These are phyloP conservation scores for Columba janthina DNA, from an alignment of 2,113 vertebrate genomes.

Conservation along the genomic window DNA sequence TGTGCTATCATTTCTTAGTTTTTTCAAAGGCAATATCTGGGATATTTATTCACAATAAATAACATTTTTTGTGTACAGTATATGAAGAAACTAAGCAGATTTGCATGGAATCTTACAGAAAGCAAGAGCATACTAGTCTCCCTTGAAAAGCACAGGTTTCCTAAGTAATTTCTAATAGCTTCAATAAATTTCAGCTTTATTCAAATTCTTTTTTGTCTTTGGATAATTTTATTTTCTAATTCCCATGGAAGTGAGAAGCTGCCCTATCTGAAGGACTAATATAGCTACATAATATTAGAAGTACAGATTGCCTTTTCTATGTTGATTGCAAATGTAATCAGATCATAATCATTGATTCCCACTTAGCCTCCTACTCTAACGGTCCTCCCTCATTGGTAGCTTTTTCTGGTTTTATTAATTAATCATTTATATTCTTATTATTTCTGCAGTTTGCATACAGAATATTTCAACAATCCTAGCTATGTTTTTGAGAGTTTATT, in stretches of 20 bases:
- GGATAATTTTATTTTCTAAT: neutral
- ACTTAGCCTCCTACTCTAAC: neutral
- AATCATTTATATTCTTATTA: neutral
- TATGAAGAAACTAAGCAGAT: neutral
- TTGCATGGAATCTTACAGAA: neutral
- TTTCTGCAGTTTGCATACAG: neutral
- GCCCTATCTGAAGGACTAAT: neutral
- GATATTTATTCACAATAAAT: neutral
- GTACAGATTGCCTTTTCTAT: neutral
- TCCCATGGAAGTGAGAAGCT: neutral
- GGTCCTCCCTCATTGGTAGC: neutral
- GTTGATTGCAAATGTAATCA: neutral
- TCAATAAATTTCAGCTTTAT: neutral
- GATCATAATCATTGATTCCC: neutral
- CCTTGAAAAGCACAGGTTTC: neutral
- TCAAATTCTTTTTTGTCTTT: neutral
- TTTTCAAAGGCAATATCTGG: neutral
- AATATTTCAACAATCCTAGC: neutral
- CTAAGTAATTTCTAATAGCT: neutral
- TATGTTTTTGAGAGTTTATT: neutral
- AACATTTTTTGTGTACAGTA: fast-evolving
- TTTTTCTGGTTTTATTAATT: neutral
- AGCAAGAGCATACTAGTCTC: neutral
- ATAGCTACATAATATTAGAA: neutral
- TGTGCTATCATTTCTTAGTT: neutral